Evolutionary conservation across 1,140 invertebrate species (phyloP), one percentile per base, ranked within the genome.

Genomic region (Drosophila pandora): DNA sequence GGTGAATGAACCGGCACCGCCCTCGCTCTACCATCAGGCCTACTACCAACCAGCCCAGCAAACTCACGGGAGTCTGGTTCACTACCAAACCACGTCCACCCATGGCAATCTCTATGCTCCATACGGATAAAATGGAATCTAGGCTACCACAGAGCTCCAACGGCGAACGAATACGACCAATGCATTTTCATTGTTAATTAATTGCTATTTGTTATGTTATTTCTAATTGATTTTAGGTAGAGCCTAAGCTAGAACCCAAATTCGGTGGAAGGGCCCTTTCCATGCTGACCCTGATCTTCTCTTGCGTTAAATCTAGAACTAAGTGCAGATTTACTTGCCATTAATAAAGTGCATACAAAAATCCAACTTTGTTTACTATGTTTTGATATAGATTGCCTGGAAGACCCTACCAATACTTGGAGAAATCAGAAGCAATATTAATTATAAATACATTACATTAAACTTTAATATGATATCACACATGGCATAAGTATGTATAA

Each of bases 1-100:
- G 49, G 92, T 92, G 0, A 91, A 91, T 12, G 92, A 92, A 62
- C 92, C 90, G 5, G 91, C 90, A 9, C 89, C 90, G 1, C 87
- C 90, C 0, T 52, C 71, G 0, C 70, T 82, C 0, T 91, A 90
- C 23, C 85, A 90, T 48, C 84, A 89, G 55, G 89, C 89, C 3
- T 91, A 91, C 48, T 90, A 82, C 49, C 90, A 90, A 45, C 76
- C 83, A 30, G 64, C 84, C 2, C 39, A 59, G 21, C 76, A 79
- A 52, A 90, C 84, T 7, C 85, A 91, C 48, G 89, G 90, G 32
- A 82, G 81, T 60, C 57, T 90, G 41, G 85, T 89, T 41, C 77
- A 89, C 13, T 84, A 57, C 48, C 76, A 80, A 21, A 60, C 73
- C 4, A 55, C 49, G n/a, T 61, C 76, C 47, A 70, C 81, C 2